Conservation (phyloP, 2,113 vertebrate species). For the Grammomys dolichurus region DNA sequence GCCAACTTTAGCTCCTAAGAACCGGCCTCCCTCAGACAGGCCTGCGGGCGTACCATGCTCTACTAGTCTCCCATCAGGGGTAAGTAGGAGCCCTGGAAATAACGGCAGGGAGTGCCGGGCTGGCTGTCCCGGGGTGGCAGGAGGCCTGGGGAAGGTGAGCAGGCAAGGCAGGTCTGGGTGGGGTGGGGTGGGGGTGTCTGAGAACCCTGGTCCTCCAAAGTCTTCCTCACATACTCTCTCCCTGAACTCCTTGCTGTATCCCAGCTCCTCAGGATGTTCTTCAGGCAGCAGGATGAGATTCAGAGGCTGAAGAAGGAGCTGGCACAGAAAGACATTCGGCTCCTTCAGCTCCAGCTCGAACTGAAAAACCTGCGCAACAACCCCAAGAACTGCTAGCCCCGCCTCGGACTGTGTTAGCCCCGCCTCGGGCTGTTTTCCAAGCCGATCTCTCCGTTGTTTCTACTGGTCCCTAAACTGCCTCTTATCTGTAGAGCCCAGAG, state of each 20-base stretch:
- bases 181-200: neutral
- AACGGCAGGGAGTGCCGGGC: neutral
- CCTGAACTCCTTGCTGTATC: neutral
- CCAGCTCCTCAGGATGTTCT: constrained; percentile 98
- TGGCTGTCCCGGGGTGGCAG: neutral
- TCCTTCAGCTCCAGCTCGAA: constrained; percentile 98
- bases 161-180: neutral
- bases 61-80: neutral
- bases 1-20: neutral
- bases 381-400: constrained; percentile 93
- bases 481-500: constrained; percentile 70
- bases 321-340: constrained; percentile 93
- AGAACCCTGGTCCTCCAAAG: too few relatives aligned
- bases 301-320: constrained; percentile 95
- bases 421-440: constrained; percentile 73
- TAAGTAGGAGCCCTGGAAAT: neutral
- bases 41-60: neutral
- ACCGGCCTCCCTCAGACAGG: neutral
- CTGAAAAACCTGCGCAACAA: constrained; percentile 96
- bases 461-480: constrained; percentile 75
- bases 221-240: constrained; percentile 44
- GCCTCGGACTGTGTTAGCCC: too few relatives aligned
- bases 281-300: constrained; percentile 97
- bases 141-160: neutral
- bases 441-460: constrained; percentile 62